Percentiles rank a stretch among this genome's conserved stretches.
Evolutionary conservation across 2,888 invertebrate species (phyloP).

Genomic region (Lucinisca nassula): DNA sequence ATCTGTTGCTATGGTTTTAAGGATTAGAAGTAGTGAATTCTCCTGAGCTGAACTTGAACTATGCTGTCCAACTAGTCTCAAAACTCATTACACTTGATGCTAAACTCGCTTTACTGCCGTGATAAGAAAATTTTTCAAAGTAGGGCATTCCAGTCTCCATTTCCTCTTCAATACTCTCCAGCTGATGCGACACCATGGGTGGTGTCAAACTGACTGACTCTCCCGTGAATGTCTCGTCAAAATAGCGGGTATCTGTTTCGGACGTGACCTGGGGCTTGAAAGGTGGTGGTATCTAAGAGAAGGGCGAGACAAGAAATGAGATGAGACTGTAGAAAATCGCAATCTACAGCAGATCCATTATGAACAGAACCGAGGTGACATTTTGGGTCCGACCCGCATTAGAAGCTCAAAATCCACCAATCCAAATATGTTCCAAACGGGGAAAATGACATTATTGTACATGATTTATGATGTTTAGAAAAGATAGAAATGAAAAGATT

Average conservation of each 20-base stretch:
- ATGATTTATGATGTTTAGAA: neutral
- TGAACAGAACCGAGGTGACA: constrained; percentile 19
- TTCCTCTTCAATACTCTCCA: constrained; percentile 77
- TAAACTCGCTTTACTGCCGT: constrained; percentile 87
- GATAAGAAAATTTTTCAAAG: constrained; percentile 94
- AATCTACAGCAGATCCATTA: neutral
- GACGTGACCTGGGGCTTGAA: constrained; percentile 92
- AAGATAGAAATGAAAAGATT: neutral
- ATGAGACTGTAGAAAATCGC: constrained; percentile 28
- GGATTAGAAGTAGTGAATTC: too few relatives aligned
- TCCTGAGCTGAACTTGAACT: too few relatives aligned
- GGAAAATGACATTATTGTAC: neutral
- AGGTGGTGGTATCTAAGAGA: constrained; percentile 93
- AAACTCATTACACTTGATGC: constrained; percentile 83
- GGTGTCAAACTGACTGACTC: constrained; percentile 86
- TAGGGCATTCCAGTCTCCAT: constrained; percentile 89
- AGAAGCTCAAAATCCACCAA: neutral
- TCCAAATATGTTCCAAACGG: neutral
- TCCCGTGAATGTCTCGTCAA: constrained; percentile 99
- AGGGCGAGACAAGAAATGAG: constrained; percentile 51
- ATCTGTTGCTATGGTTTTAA: too few relatives aligned
- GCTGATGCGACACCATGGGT: constrained; percentile 55
- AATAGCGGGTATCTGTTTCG: constrained; percentile 99
- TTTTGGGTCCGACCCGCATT: neutral
- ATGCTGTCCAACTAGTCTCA: constrained; percentile 80